Percentiles rank a stretch among this genome's conserved stretches.
These are phyloP conservation scores for Hesperia comma DNA, from an alignment of 2,888 invertebrate species.

Conservation along the genomic window DNA sequence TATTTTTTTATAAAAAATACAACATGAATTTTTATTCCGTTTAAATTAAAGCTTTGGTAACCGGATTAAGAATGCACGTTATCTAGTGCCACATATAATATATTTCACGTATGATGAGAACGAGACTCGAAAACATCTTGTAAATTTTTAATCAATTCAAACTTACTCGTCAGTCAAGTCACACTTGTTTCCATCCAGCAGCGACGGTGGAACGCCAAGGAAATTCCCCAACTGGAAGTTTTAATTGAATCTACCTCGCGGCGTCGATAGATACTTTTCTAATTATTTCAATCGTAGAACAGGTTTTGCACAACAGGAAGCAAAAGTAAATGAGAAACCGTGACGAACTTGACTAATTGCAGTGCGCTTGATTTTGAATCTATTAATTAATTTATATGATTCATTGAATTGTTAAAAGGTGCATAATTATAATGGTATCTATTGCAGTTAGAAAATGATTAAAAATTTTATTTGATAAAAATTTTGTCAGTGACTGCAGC, in stretches of 20 bases:
- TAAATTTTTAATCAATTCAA: conserved; percentile 23
- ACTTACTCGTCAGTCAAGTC: conserved; percentile 29
- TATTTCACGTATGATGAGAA: no score
- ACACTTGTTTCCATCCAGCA: conserved; percentile 2
- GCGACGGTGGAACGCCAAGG: conserved; percentile 13
- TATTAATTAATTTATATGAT: neutral
- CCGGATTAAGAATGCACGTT: no score
- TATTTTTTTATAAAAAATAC: no score
- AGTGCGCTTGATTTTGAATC: neutral
- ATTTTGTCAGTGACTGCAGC: no score
- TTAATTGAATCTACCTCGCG: conserved; percentile 64
- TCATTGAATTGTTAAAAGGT: neutral
- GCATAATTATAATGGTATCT: no score
- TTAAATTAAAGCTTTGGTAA: no score
- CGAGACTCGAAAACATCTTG: no score
- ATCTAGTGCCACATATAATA: no score
- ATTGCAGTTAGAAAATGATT: no score
- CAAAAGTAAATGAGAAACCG: conserved; percentile 15
- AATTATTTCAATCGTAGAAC: conserved; percentile 51
- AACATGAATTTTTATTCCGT: no score
- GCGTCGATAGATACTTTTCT: conserved; percentile 59
- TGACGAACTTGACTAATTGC: neutral
- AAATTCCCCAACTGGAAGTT: conserved; percentile 51
- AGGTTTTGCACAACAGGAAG: conserved; percentile 22
- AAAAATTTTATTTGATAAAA: no score